Base-by-base conservation (phyloP, 2,888 invertebrate genomes). In the Electrophaes corylata region DNA sequence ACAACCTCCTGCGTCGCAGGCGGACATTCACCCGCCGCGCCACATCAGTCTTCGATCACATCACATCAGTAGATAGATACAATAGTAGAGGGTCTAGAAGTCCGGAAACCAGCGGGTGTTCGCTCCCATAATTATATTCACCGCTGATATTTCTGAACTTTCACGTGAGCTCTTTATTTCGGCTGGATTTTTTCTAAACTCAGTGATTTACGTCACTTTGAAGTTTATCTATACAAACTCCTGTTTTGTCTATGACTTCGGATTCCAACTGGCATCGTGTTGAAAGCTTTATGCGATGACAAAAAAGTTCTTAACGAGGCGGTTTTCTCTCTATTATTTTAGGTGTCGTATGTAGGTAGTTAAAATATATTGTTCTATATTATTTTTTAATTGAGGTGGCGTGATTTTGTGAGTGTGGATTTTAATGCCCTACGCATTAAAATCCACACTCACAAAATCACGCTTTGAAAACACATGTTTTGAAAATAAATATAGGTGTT, bases 141-240 rank as follows among this genome's bases (percentile, higher is more conserved):
- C 84, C 81, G 83, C 83, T 84, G 87, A 88, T 87, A 91, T 90
- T 90, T 90, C 84, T 83, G 83, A 91, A 90, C 87, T 91, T 90
- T 86, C 87, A 88, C 86, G 88, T 86, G 84, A 86, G 86, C 82
- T 84, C 85, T 88, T 84, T 86, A 88, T 90, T 88, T 87, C 84
- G 81, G 75, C 73, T 73, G 67, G 66, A 76, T 84, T 86, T 85
- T 87, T 86, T 84, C 81, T 83, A 83, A 88, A 84, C 83, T 89
- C 82, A 65, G 82, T 91, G 91, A 91, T 91, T 91, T 91, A 91
- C 88, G 83, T 81, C 79, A 85, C 75, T 84, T 78, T 57, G 47
- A 44, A 57, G 44, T 50, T 23, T 12, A 20, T 26, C 35, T 11
- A 55, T n/a, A n/a, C n/a, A n/a, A n/a, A n/a, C 58, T 61, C 57